phyloP scores from a whole-genome alignment of 2,113 vertebrate species.

The Nymphicus hollandicus region DNA sequence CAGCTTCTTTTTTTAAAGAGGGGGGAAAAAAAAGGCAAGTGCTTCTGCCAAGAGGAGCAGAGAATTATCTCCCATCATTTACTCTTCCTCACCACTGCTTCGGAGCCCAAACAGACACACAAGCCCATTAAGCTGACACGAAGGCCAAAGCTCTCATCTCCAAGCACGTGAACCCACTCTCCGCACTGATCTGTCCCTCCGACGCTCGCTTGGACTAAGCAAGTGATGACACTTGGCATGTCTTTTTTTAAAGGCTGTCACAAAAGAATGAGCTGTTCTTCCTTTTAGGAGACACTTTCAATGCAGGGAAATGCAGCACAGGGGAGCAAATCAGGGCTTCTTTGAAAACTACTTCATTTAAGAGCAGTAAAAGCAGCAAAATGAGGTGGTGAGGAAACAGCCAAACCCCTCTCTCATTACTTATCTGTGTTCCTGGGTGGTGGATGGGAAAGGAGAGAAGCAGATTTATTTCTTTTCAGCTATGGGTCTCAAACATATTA shows the following conservation, averaged over 20 bases:
- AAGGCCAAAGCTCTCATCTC: not conserved
- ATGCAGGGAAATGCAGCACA: not conserved
- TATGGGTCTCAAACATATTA: not conserved
- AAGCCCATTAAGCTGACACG: not conserved
- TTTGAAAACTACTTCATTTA: not conserved
- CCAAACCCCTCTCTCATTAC: not conserved
- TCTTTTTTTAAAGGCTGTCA: not conserved
- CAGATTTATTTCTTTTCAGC: not conserved
- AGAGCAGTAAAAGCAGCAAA: not conserved
- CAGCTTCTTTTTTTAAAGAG: not conserved
- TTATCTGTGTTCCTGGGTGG: not conserved
- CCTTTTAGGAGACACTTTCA: not conserved
- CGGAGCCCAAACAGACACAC: not conserved
- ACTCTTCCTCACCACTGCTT: not conserved
- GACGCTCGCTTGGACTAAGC: not conserved
- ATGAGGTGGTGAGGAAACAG: not conserved
- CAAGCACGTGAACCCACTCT: not conserved
- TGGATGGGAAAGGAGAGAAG: not conserved
- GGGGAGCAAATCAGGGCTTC: not conserved
- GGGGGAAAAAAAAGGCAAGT: not conserved
- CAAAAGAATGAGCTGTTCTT: not conserved
- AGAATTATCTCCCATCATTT: not conserved
- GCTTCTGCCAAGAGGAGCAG: not conserved
- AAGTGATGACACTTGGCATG: not conserved
- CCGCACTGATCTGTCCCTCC: not conserved